Evolutionary conservation across 2,888 invertebrate genomes (phyloP), one percentile per base, ranked within the genome.

Genomic region (Tineola bisselliella): DNA sequence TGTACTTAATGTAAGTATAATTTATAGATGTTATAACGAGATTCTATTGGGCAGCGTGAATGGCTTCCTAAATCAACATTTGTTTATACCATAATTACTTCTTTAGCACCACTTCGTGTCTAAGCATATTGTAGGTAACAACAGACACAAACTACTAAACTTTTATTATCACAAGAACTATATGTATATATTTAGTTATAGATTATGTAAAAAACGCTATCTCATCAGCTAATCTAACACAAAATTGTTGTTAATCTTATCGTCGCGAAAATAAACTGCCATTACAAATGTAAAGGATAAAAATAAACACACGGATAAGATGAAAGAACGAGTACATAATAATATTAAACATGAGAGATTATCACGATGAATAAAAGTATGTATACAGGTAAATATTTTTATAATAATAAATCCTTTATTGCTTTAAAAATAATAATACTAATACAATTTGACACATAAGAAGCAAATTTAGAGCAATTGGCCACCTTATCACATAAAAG

Each of bases 21-120:
- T 38, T n/a, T n/a, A n/a, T n/a, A n/a, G n/a, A n/a, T n/a, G n/a
- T n/a, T n/a, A n/a, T n/a, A n/a, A n/a, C n/a, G n/a, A n/a, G n/a
- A n/a, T n/a, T n/a, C n/a, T n/a, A n/a, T n/a, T n/a, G 15, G 8
- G 17, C 15, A 15, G 2, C 17, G n/a, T 17, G 15, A 54, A 25
- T 54, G 54, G 54, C 54, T 25, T 8, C 58, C 58, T 58, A 58
- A 58, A 58, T 58, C 31, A 58, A 58, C 33, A 33, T 58, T 58
- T 58, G 33, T 58, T 58, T 58, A 58, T 33, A 17, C 58, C 58
- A 58, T 58, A 58, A 58, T 58, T 58, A 58, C 58, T 58, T 58
- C 58, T 33, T 33, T 31, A 33, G 58, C 33, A 15, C 56, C 56
- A 56, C 56, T 58, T 33, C 33, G 33, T 33, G 58, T 58, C 58